Conservation (phyloP, 1,140 invertebrate species). For the Bathynomus jamesi region DNA sequence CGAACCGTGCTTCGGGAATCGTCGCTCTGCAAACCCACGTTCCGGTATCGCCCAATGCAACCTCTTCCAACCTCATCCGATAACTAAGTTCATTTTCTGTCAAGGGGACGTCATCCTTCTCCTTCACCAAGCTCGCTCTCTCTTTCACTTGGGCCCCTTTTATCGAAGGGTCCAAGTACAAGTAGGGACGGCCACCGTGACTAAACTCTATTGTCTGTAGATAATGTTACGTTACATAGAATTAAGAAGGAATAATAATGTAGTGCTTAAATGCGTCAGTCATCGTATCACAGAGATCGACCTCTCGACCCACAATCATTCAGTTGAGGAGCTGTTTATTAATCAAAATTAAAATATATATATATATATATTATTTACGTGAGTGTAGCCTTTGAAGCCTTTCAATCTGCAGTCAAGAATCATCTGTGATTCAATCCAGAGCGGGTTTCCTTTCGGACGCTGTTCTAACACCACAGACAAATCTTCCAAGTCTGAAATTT, state of each 20-base stretch:
- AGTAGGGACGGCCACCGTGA: background rate
- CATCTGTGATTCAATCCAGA: background rate
- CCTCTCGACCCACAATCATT: too few species aligned
- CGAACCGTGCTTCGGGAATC: background rate
- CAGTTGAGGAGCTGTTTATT: too few species aligned
- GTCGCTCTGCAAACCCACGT: background rate
- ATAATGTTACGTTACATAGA: too few species aligned
- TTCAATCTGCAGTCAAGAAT: background rate
- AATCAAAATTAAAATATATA: background rate
- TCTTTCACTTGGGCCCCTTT: background rate
- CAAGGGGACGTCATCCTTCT: background rate
- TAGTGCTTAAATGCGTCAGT: too few species aligned
- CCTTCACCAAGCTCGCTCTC: background rate
- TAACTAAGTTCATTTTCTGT: background rate
- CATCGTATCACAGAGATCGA: too few species aligned
- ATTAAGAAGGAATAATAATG: too few species aligned
- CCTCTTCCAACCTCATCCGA: background rate
- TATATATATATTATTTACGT: background rate
- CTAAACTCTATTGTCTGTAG: background rate
- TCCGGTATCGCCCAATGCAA: background rate
- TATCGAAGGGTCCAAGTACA: background rate
- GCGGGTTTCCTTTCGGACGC: background rate
- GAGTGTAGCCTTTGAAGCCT: background rate
- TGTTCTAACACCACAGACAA: background rate
- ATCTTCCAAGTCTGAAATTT: background rate